These are phyloP conservation scores for Troides oblongomaculatus DNA, from an alignment of 2,888 invertebrate species.

Conservation along the genomic window DNA sequence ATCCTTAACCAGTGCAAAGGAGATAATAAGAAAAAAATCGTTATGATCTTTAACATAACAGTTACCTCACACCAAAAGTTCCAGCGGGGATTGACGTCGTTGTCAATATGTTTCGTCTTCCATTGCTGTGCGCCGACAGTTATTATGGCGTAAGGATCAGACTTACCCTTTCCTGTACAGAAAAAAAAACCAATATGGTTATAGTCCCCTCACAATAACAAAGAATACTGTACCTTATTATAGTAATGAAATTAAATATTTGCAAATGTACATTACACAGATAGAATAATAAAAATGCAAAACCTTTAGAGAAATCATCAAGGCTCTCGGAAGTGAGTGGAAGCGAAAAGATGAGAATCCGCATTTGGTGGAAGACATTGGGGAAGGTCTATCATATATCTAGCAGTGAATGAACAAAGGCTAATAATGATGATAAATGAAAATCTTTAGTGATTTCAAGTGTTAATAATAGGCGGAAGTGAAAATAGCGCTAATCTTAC, in stretches of 20 bases:
- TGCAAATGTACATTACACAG: too few species aligned
- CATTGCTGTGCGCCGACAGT: slow-evolving; percentile 96
- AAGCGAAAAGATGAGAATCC: too few species aligned
- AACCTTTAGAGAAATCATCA: too few species aligned
- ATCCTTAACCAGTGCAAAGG: slow-evolving; percentile 40
- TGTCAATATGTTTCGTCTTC: slow-evolving; percentile 95
- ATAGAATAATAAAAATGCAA: too few species aligned
- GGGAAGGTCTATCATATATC: too few species aligned
- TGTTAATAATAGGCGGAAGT: not conserved
- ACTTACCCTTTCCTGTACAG: slow-evolving; percentile 91
- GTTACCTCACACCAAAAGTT: slow-evolving; percentile 98
- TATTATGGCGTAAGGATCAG: slow-evolving; percentile 96
- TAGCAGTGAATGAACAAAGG: too few species aligned
- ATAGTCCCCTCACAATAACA: too few species aligned
- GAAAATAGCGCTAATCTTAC: slow-evolving; percentile 61
- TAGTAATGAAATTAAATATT: too few species aligned
- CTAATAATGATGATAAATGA: not conserved
- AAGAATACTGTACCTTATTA: too few species aligned
- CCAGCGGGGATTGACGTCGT: slow-evolving; percentile 97
- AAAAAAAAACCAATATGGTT: not conserved
- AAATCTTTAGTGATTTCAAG: not conserved
- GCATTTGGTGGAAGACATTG: too few species aligned
- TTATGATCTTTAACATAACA: slow-evolving; percentile 4
- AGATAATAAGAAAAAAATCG: slow-evolving; percentile 25
- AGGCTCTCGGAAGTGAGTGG: too few species aligned